phyloP scores from a whole-genome alignment of 2,888 invertebrate genomes.

The Chromoteleia sp. region DNA sequence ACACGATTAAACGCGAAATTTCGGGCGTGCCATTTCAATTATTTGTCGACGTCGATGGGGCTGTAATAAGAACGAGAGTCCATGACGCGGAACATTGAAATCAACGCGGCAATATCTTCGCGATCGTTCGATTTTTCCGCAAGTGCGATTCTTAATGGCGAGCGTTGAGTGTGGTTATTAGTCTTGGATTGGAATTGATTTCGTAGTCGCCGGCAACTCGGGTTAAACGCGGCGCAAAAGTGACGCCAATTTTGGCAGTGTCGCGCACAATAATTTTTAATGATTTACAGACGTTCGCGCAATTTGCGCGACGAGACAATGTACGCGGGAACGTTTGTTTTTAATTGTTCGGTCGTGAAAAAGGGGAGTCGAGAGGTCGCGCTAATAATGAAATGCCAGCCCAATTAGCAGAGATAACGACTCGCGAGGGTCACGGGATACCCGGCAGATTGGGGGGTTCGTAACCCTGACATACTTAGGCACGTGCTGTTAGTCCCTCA shows the following conservation, averaged over 20 bases:
- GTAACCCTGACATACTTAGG: slow-evolving; percentile 83
- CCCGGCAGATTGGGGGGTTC: slow-evolving; percentile 66
- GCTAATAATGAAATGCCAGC: slow-evolving; percentile 73
- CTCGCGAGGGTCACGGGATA: slow-evolving; percentile 58
- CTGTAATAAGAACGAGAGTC: slow-evolving; percentile 39
- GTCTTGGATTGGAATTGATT: not conserved
- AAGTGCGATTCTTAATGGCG: not conserved
- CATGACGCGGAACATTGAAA: slow-evolving; percentile 47
- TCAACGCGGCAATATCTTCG: slow-evolving; percentile 42
- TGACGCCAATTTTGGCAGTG: not conserved
- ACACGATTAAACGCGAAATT: not conserved
- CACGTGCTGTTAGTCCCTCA: slow-evolving; percentile 74
- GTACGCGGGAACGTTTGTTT: slow-evolving; percentile 32
- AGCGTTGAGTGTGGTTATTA: slow-evolving; percentile 34
- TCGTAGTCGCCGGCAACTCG: no score
- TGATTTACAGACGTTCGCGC: slow-evolving; percentile 20
- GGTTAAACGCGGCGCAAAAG: slow-evolving; percentile 1
- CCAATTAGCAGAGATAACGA: slow-evolving; percentile 78
- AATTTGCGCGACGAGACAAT: slow-evolving; percentile 27
- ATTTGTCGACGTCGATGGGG: no score
- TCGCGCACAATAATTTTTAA: slow-evolving; percentile 33
- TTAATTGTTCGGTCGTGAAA: slow-evolving; percentile 75
- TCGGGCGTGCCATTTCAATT: slow-evolving; percentile 23
- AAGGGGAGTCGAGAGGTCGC: slow-evolving; percentile 61
- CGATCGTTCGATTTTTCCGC: slow-evolving; percentile 43